Evolutionary conservation across 2,113 vertebrate species (phyloP), one percentile per base, ranked within the genome.

Genomic region (Eurypyga helias): DNA sequence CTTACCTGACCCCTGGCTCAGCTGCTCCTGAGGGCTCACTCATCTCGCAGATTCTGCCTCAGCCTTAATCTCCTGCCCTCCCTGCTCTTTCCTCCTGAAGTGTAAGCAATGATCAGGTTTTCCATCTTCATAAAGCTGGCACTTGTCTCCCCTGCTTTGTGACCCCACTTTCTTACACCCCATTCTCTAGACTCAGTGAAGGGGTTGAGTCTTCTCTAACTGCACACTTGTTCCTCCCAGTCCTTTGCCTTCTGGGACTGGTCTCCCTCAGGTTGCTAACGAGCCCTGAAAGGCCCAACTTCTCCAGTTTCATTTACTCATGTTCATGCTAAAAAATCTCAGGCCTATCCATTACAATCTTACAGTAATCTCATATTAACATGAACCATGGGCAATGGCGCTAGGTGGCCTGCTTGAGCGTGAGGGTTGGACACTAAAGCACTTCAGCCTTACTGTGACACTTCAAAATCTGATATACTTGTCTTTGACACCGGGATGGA

Each of bases 21-120:
- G 26, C 26, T 0, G 0, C 73, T 71, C 51, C 61, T 52, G 66
- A 38, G 45, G 55, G 34, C 33, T 45, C 19, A 9, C 0, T 0
- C 2, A 3, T 14, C 28, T 88, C 7, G 0, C 34, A 69, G 26
- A 10, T 38, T 72, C 48, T 76, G 25, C 36, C 17, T 45, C 38
- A 64, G 66, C 11, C 17, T 70, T 72, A 31, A 65, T 48, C 41
- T 72, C 33, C 70, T 65, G 28, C 43, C 18, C 29, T 65, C 20
- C 46, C 46, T 82, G 51, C 19, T 51, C 24, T 89, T 89, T 82
- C 29, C 26, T 79, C 57, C 78, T 33, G 17, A 69, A n/a, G 12
- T 14, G 21, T n/a, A 65, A 97, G n/a, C 6, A 33, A 29, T 41
- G 14, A n/a, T 85, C 48, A 72, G 31, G 77, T 87, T 87, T 80